Evolutionary conservation across 2,888 invertebrate genomes (phyloP).

Genomic region (Drosophila helvetica): DNA sequence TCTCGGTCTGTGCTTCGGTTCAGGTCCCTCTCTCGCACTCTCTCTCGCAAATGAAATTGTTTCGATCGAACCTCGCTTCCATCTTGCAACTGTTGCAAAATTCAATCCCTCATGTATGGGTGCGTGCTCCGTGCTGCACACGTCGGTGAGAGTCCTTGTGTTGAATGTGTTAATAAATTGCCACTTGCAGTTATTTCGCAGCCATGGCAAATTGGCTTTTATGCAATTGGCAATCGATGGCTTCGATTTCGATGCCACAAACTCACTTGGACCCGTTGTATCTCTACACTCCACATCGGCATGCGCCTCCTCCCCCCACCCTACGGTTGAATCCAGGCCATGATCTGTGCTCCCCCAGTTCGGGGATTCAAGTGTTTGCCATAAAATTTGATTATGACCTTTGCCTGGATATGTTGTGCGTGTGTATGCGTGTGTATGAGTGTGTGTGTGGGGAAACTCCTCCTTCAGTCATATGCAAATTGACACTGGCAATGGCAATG

Average conservation of each 20-base stretch:
- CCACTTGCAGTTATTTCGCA: constrained; percentile 69
- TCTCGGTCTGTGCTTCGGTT: constrained; percentile 1
- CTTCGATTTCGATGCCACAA: constrained; percentile 28
- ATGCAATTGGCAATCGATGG: constrained; percentile 61
- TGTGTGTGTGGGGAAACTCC: not conserved
- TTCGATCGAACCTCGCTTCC: constrained; percentile 59
- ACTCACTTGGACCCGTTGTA: constrained; percentile 30
- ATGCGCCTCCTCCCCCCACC: too few species aligned
- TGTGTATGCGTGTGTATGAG: not conserved
- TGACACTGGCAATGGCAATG: constrained; percentile 25
- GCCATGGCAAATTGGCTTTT: constrained; percentile 68
- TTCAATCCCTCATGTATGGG: constrained; percentile 51
- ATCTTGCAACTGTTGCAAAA: constrained; percentile 66
- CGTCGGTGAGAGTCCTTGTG: constrained; percentile 14
- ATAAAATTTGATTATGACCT: constrained; percentile 69
- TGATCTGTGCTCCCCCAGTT: not conserved
- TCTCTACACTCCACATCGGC: not conserved
- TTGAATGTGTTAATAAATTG: constrained; percentile 70
- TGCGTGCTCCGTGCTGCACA: constrained; percentile 1
- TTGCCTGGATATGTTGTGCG: constrained; percentile 12
- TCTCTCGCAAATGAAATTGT: constrained; percentile 43
- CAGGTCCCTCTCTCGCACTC: constrained; percentile 9
- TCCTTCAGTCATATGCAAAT: constrained; percentile 30
- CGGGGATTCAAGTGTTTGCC: constrained; percentile 53
- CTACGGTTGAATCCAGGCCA: not conserved